Conservation (phyloP, 1,140 invertebrate species). For the Formica selysi region DNA sequence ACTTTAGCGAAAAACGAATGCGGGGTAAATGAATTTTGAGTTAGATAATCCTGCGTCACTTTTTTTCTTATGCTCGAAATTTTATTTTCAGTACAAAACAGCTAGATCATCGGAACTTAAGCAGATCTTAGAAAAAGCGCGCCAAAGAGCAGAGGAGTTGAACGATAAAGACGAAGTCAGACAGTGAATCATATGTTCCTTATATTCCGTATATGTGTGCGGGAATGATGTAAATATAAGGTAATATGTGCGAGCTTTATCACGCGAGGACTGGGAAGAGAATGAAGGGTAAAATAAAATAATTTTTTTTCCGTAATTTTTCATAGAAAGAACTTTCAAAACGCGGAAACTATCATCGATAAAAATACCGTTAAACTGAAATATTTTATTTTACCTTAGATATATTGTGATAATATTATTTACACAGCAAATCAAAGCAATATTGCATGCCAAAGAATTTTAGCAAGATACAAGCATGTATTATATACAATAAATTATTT, state of each 20-base stretch:
- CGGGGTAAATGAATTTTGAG: constrained; percentile 88
- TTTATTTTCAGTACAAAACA: constrained; percentile 88
- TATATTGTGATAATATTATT: constrained; percentile 27
- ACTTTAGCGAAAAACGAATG: constrained; percentile 91
- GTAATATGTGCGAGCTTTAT: not conserved
- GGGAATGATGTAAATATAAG: not conserved
- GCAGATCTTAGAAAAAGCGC: constrained; percentile 89
- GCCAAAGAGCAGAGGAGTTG: constrained; percentile 87
- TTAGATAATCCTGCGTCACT: not conserved
- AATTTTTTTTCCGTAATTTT: constrained; percentile 5
- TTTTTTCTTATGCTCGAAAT: constrained; percentile 31
- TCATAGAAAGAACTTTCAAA: not conserved
- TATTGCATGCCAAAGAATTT: constrained; percentile 15
- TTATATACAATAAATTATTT: constrained; percentile 18
- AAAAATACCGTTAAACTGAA: not conserved
- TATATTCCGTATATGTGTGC: not conserved
- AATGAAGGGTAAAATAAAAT: constrained; percentile 34
- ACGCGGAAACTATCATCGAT: not conserved
- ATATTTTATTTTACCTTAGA: constrained; percentile 31
- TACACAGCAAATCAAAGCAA: constrained; percentile 24
- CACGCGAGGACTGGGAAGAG: not conserved
- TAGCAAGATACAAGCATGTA: not conserved
- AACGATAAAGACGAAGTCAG: constrained; percentile 43
- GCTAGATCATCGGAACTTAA: constrained; percentile 89
- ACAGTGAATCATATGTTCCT: constrained; percentile 28